Evolutionary conservation across 2,113 vertebrate species (phyloP).

Genomic region (Sceloporus undulatus): DNA sequence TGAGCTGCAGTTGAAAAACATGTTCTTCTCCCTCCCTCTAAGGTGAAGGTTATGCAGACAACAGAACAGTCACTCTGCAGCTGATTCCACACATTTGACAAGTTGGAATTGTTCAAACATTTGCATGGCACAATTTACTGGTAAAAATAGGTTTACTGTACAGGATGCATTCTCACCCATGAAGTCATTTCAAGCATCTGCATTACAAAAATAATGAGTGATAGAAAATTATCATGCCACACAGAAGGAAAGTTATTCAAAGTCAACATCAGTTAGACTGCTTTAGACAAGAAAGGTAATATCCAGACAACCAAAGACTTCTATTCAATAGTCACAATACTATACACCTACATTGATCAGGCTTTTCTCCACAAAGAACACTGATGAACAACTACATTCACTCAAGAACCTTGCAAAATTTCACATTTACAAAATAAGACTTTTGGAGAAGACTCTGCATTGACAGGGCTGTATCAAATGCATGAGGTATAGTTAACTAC

Average conservation of each 20-base stretch:
- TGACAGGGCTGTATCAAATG: slow-evolving; percentile 26
- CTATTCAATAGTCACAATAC: slow-evolving; percentile 65
- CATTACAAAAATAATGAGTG: slow-evolving; percentile 72
- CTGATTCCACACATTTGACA: neutral
- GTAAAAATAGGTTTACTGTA: slow-evolving; percentile 78
- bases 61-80: neutral
- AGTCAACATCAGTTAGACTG: slow-evolving; percentile 57
- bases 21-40: neutral
- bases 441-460: neutral
- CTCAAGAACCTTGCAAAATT: neutral
- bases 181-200: slow-evolving; percentile 67
- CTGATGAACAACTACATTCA: slow-evolving; percentile 41
- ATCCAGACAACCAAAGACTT: slow-evolving; percentile 44
- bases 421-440: slow-evolving; percentile 15
- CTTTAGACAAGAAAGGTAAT: slow-evolving; percentile 36
- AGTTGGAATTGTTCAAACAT: neutral
- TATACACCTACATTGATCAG: slow-evolving; percentile 74
- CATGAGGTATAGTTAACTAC: neutral
- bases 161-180: slow-evolving; percentile 68
- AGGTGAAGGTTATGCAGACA: neutral
- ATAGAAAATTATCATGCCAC: slow-evolving; percentile 70
- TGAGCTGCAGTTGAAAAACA: neutral
- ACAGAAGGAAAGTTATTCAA: slow-evolving; percentile 63
- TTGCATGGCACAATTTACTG: slow-evolving; percentile 74
- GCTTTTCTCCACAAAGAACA: slow-evolving; percentile 62